These are phyloP conservation scores for Laothoe populi DNA, from an alignment of 2,888 invertebrate genomes.

Conservation along the genomic window DNA sequence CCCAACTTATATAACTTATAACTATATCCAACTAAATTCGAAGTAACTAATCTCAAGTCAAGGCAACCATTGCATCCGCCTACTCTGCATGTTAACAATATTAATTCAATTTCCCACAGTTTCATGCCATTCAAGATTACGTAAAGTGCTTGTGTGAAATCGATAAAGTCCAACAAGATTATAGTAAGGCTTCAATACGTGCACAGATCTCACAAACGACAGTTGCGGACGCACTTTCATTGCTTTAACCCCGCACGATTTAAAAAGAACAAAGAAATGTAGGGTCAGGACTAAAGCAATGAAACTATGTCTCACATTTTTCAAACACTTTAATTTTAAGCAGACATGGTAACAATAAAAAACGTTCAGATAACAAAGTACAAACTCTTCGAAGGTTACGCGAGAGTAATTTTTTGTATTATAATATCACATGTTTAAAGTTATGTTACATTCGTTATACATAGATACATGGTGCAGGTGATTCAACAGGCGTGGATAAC, in stretches of 20 bases:
- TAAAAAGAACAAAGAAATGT: slow-evolving; percentile 32
- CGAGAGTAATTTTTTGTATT: slow-evolving; percentile 12
- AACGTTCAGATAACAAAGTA: slow-evolving; percentile 15
- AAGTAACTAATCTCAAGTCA: background rate
- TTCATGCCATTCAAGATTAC: slow-evolving; percentile 27
- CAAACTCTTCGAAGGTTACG: slow-evolving; percentile 22
- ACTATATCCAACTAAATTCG: background rate
- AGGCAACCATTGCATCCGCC: background rate
- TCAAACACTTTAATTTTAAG: slow-evolving; percentile 61
- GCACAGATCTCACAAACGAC: slow-evolving; percentile 33
- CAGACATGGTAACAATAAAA: slow-evolving; percentile 51
- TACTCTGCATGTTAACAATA: background rate
- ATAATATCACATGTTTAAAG: slow-evolving; percentile 23
- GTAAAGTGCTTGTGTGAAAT: slow-evolving; percentile 39
- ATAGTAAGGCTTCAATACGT: slow-evolving; percentile 51
- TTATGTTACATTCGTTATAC: slow-evolving; percentile 19
- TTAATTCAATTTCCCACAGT: slow-evolving; percentile 9
- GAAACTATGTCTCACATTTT: slow-evolving; percentile 66
- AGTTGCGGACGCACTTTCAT: slow-evolving; percentile 54
- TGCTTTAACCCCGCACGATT: slow-evolving; percentile 71
- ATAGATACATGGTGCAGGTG: slow-evolving; percentile 1
- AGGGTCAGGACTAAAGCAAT: slow-evolving; percentile 79
- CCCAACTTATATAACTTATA: background rate
- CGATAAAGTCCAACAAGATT: slow-evolving; percentile 55
- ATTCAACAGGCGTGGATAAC: background rate